These are phyloP conservation scores for Chymomyza amoena DNA, from an alignment of 2,888 invertebrate species.

Conservation along the genomic window DNA sequence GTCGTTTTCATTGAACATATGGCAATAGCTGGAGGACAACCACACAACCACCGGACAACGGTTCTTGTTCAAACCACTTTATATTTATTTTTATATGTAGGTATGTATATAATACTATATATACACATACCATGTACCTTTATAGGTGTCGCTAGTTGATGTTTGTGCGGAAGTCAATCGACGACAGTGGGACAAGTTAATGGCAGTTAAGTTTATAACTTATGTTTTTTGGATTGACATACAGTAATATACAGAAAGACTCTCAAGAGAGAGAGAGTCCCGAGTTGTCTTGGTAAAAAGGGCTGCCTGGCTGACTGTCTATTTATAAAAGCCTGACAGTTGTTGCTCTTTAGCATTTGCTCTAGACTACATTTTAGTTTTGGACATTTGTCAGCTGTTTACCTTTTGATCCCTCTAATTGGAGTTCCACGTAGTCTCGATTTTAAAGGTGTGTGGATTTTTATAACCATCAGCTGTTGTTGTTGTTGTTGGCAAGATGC, in stretches of 20 bases:
- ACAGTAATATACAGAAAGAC: neutral
- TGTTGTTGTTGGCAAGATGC: neutral
- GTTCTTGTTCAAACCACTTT: neutral
- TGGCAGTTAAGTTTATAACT: conserved; percentile 66
- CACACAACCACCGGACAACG: neutral
- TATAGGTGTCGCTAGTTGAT: conserved; percentile 58
- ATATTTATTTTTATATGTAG: neutral
- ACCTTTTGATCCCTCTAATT: neutral
- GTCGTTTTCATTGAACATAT: conserved; percentile 66
- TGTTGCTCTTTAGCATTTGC: neutral
- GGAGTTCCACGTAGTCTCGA: neutral
- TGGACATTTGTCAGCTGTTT: neutral
- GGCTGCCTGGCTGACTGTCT: neutral
- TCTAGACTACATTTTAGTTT: neutral
- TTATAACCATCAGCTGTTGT: neutral
- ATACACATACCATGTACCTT: neutral
- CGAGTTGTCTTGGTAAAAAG: neutral
- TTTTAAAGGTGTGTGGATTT: neutral
- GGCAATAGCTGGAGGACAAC: conserved; percentile 26
- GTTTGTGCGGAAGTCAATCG: conserved; percentile 60
- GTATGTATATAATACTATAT: neutral
- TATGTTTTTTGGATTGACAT: conserved; percentile 32
- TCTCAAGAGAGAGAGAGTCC: neutral
- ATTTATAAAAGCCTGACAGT: neutral
- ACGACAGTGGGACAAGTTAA: conserved; percentile 61